phyloP scores from a whole-genome alignment of 2,797 vertebrate species.

The Enteromius unitaeniatus region DNA sequence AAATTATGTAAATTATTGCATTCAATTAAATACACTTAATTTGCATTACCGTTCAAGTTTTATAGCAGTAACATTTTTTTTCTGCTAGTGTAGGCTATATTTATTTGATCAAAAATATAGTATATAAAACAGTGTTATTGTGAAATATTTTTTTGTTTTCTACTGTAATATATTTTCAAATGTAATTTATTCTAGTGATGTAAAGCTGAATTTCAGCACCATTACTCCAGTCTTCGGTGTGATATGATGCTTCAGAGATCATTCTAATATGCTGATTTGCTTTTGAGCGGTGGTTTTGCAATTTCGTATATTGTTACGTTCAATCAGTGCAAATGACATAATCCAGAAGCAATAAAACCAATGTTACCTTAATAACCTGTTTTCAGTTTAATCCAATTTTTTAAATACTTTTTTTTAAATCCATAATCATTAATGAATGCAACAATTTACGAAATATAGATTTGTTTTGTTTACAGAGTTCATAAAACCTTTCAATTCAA shows the following conservation, averaged over 20 bases:
- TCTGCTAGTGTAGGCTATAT: background rate
- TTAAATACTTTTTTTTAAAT: background rate
- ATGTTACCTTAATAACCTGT: background rate
- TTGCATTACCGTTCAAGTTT: background rate
- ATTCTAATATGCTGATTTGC: background rate
- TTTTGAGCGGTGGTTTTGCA: background rate
- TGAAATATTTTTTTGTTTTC: background rate
- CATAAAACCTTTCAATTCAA: background rate
- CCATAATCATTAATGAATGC: background rate
- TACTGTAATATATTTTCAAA: background rate
- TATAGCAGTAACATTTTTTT: background rate
- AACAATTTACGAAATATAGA: background rate
- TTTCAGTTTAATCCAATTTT: background rate
- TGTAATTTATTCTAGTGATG: background rate
- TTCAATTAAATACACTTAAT: background rate
- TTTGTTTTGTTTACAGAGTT: background rate
- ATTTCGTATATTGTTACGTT: background rate
- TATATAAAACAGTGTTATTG: background rate
- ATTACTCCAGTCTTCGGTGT: background rate
- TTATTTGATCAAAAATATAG: background rate
- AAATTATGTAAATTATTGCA: background rate
- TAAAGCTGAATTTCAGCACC: background rate
- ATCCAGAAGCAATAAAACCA: background rate
- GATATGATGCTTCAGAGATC: background rate
- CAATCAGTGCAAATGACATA: background rate